Percentiles rank a stretch among this genome's conserved stretches.
phyloP scores from a whole-genome alignment of 1,140 invertebrate genomes.

The Elymnias hypermnestra region DNA sequence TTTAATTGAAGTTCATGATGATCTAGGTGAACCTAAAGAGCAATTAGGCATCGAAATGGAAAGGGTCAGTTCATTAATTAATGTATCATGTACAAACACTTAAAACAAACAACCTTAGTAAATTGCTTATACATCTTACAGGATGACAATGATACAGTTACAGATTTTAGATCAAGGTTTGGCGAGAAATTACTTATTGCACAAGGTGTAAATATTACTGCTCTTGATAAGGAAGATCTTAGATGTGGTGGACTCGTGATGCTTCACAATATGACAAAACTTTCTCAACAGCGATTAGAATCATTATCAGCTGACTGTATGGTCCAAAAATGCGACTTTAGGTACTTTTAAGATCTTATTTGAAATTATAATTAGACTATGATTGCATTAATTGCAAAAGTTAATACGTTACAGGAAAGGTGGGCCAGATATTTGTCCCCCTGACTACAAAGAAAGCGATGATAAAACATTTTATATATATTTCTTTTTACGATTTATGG shows the following conservation, averaged over 20 bases:
- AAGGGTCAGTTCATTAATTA: constrained; percentile 69
- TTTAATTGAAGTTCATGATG: constrained; percentile 82
- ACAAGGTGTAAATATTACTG: constrained; percentile 82
- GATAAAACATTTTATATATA: constrained; percentile 88
- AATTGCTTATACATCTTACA: too few species aligned
- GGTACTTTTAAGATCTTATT: too few species aligned
- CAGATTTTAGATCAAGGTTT: constrained; percentile 82
- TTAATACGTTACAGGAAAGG: constrained; percentile 67
- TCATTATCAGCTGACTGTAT: constrained; percentile 79
- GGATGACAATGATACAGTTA: constrained; percentile 80
- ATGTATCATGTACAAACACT: too few species aligned
- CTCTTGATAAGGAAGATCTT: constrained; percentile 82
- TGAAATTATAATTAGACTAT: too few species aligned
- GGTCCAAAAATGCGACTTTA: constrained; percentile 83
- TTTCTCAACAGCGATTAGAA: constrained; percentile 73
- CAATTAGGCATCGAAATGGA: constrained; percentile 84
- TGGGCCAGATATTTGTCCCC: constrained; percentile 84
- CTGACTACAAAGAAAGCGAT: constrained; percentile 84
- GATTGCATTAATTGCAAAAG: too few species aligned
- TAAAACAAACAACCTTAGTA: too few species aligned
- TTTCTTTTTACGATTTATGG: constrained; percentile 84
- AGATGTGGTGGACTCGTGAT: constrained; percentile 82
- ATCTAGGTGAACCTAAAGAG: constrained; percentile 82
- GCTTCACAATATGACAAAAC: constrained; percentile 78
- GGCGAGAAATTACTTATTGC: constrained; percentile 77